Conservation (phyloP, 2,797 vertebrate species). For the Tadarida brasiliensis region DNA sequence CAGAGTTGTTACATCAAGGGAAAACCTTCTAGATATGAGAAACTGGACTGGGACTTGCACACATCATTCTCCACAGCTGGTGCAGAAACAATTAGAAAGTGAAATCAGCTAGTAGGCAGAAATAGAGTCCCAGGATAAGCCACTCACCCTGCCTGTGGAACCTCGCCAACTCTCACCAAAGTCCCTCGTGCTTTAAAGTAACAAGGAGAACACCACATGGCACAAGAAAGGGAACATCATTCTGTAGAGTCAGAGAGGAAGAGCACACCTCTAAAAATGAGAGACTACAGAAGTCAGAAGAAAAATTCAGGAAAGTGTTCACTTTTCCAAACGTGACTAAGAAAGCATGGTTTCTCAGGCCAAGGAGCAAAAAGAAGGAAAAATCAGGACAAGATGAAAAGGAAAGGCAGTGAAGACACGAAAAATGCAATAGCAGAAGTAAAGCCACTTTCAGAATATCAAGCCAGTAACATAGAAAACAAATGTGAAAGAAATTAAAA, state of each 20-base stretch:
- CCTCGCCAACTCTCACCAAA: not conserved
- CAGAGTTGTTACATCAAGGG: not conserved
- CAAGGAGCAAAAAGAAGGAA: not conserved
- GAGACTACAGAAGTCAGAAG: not conserved
- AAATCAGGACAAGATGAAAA: not conserved
- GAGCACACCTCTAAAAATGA: not conserved
- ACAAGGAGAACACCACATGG: not conserved
- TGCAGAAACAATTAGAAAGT: not conserved
- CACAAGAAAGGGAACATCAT: not conserved
- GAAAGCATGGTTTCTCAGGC: not conserved
- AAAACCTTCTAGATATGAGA: not conserved
- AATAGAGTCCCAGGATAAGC: not conserved
- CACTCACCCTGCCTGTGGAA: not conserved
- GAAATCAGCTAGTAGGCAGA: not conserved
- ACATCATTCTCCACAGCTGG: not conserved
- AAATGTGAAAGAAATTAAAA: constrained; percentile 19
- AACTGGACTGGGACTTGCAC: not conserved
- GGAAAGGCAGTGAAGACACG: not conserved
- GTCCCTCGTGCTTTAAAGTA: not conserved
- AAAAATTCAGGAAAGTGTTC: not conserved
- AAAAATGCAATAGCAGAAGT: not conserved
- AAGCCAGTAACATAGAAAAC: not conserved
- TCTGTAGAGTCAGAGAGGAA: not conserved
- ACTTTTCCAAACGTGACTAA: not conserved
- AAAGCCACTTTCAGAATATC: not conserved